phyloP scores from a whole-genome alignment of 1,140 invertebrate genomes.

The Mercenaria mercenaria region DNA sequence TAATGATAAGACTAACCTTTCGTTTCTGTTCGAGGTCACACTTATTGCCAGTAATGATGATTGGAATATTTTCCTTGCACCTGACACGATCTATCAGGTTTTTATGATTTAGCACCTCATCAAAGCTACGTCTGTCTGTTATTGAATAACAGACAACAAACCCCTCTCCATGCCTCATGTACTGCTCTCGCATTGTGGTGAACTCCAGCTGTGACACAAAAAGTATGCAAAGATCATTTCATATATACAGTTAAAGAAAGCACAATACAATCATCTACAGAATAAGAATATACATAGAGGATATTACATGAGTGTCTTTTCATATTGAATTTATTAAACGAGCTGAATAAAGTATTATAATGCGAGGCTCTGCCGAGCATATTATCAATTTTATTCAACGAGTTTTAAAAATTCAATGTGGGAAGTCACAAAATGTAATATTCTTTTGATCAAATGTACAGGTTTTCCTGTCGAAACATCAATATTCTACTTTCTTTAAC shows the following conservation, averaged over 20 bases:
- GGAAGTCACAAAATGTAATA: too few relatives aligned
- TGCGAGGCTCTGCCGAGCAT: too few relatives aligned
- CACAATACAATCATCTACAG: background rate
- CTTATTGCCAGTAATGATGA: conserved; percentile 98
- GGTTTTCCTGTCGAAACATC: too few relatives aligned
- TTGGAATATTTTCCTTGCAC: conserved; percentile 93
- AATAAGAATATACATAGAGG: too few relatives aligned
- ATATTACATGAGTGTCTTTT: too few relatives aligned
- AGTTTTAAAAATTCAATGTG: too few relatives aligned
- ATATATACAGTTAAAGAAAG: background rate
- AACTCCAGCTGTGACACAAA: conserved; percentile 90
- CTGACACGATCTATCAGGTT: conserved; percentile 91
- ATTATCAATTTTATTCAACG: too few relatives aligned
- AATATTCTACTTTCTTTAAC: too few relatives aligned
- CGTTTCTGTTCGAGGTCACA: conserved; percentile 96
- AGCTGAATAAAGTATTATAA: background rate
- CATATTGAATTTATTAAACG: too few relatives aligned
- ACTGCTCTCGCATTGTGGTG: conserved; percentile 97
- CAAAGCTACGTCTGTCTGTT: conserved; percentile 96
- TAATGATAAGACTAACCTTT: conserved; percentile 87
- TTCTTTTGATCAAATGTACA: too few relatives aligned
- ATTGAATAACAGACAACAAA: conserved; percentile 94
- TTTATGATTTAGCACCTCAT: conserved; percentile 97
- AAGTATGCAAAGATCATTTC: too few relatives aligned
- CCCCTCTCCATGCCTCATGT: conserved; percentile 91